Conservation (phyloP, 1,140 invertebrate genomes). For the Drosophila saltans region DNA sequence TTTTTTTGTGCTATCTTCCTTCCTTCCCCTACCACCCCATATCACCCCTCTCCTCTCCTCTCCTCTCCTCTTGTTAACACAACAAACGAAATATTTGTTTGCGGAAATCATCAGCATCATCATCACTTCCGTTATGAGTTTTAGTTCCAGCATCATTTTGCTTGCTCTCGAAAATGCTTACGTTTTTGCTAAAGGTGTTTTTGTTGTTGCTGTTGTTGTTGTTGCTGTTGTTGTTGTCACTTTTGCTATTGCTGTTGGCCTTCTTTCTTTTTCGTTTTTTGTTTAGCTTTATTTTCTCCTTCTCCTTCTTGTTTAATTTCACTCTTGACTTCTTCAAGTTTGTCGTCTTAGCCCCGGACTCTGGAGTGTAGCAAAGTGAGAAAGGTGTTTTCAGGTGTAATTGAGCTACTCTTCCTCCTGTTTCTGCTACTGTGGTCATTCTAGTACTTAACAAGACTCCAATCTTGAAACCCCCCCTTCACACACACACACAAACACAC, state of each 20-base stretch:
- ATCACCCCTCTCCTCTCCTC: not conserved
- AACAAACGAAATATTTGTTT: conserved; percentile 75
- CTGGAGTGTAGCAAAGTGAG: conserved; percentile 8
- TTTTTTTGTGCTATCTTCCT: not conserved
- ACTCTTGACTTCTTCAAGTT: conserved; percentile 18
- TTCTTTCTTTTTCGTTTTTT: not conserved
- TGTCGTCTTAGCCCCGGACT: not conserved
- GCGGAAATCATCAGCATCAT: conserved; percentile 76
- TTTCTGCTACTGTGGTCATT: conserved; percentile 3
- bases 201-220: too few species aligned
- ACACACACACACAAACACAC: not conserved
- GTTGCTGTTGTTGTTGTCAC: too few species aligned
- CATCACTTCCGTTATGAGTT: conserved; percentile 65
- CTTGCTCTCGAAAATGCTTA: conserved; percentile 7
- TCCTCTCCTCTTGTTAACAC: conserved; percentile 31
- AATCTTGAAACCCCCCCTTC: not conserved
- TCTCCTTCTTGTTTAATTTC: conserved; percentile 8
- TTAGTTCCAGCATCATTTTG: conserved; percentile 23
- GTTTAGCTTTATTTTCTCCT: not conserved
- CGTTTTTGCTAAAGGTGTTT: conserved; percentile 2
- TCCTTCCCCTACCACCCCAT: not conserved
- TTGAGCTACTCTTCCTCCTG: conserved; percentile 13
- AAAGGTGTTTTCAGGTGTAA: conserved; percentile 11
- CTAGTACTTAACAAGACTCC: not conserved
- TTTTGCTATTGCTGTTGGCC: not conserved